Base-by-base conservation (phyloP, 2,113 vertebrate species). In the Cinclus cinclus region DNA sequence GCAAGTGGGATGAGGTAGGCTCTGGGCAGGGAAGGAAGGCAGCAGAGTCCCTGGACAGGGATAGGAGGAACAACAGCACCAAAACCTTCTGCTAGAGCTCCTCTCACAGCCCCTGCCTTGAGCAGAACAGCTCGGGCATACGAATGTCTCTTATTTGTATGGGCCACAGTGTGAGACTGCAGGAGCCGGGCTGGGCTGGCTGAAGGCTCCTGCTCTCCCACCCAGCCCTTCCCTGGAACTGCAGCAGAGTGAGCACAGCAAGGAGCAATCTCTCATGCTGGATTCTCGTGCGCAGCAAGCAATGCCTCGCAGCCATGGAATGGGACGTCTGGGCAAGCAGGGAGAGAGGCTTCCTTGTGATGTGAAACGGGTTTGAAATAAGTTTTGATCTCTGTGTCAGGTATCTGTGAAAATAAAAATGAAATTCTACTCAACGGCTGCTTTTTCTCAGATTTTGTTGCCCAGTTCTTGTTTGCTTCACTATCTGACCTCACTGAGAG, bases 301-400 rank as follows among this genome's bases (percentile, higher is more conserved):
- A 63, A 42, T 2, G 5, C 83, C 60, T 89, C 1, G 3, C 55
- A 86, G 60, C 3, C 42, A 7, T 1, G 15, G 11, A 5, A 11
- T 5, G 7, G 13, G 46, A n/a, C 1, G 50, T 28, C 7, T 0
- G 0, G 16, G 42, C 22, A 27, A 9, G 8, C 58, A 44, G 59
- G 37, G 35, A 50, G 46, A 31, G 35, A 70, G 22, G 37, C 53
- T 7, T 15, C 58, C 50, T 75, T 18, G 42, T 25, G 47, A 5
- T 25, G 59, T 24, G 46, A n/a, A 50, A 86, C 0, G 3, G 33
- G 4, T 17, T 49, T 31, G 80, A 53, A 78, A 33, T 10, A 2
- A 41, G 30, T 50, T 53, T 68, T 65, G 41, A n/a, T 50, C 37
- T 65, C 11, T 74, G 4, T 52, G 14, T 37, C 49, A 37, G 35